Conservation (phyloP, 1,140 invertebrate genomes). For the Meloidogyne exigua region DNA sequence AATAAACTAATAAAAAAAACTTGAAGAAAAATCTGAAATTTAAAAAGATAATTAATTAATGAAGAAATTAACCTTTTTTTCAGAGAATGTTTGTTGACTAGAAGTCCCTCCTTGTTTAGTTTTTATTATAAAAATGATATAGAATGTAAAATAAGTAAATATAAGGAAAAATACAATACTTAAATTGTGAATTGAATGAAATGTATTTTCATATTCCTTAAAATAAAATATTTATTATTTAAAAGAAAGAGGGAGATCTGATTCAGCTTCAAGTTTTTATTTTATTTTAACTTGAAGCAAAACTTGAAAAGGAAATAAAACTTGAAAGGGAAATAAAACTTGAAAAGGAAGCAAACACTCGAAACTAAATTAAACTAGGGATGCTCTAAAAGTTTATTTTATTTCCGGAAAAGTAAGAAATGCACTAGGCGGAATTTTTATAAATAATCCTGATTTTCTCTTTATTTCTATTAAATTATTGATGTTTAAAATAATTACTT, state of each 20-base stretch:
- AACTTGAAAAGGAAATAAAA: no score
- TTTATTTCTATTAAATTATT: no score
- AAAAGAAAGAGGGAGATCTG: no score
- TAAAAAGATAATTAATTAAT: not conserved
- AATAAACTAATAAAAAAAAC: slow-evolving; percentile 29
- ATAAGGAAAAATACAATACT: not conserved
- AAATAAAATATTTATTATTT: not conserved
- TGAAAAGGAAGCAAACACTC: no score
- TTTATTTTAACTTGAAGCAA: no score
- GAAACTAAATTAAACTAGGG: no score
- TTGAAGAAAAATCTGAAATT: slow-evolving; percentile 27
- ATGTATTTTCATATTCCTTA: not conserved
- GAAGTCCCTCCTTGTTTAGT: not conserved
- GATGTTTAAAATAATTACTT: not conserved
- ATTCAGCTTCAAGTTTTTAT: no score
- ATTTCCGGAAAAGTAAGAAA: no score
- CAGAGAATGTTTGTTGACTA: not conserved
- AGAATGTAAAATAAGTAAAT: not conserved
- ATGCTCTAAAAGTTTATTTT: no score
- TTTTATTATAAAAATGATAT: not conserved
- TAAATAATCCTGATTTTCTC: no score
- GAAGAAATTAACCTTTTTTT: not conserved
- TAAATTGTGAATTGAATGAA: not conserved
- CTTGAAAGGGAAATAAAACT: no score
- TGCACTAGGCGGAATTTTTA: no score